Conservation (phyloP, 2,797 vertebrate species). For the Iguana delicatissima region DNA sequence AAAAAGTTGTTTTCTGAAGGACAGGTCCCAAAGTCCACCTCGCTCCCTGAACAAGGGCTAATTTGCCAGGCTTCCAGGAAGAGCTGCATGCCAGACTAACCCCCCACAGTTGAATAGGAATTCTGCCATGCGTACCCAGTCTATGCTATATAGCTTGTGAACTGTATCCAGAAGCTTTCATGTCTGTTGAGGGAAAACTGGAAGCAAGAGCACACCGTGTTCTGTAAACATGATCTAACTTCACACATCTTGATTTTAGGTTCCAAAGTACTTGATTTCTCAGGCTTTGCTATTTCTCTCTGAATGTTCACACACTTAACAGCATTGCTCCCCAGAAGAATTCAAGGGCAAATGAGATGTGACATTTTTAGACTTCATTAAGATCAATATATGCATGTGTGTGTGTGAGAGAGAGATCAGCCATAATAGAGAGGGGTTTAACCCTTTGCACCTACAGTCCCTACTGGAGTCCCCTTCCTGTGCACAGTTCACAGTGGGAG, state of each 20-base stretch:
- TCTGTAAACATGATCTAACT: constrained; percentile 28
- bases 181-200: constrained; percentile 35
- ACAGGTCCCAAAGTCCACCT: neutral
- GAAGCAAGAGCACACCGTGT: constrained; percentile 12
- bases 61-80: constrained; percentile 18
- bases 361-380: neutral
- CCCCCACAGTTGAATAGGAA: constrained; percentile 11
- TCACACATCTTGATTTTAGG: neutral
- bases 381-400: too few species aligned
- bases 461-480: neutral
- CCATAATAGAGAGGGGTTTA: neutral
- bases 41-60: constrained; percentile 28
- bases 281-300: neutral
- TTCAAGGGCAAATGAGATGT: neutral
- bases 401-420: too few species aligned
- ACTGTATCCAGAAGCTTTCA: constrained; percentile 7
- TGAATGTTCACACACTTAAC: neutral
- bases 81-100: constrained; percentile 21
- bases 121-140: neutral
- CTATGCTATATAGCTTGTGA: neutral
- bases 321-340: neutral
- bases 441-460: neutral
- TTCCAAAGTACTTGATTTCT: constrained; percentile 2
- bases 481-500: neutral
- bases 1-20: constrained; percentile 50